phyloP scores from a whole-genome alignment of 2,888 invertebrate species.

The Caenorhabditis sp. region DNA sequence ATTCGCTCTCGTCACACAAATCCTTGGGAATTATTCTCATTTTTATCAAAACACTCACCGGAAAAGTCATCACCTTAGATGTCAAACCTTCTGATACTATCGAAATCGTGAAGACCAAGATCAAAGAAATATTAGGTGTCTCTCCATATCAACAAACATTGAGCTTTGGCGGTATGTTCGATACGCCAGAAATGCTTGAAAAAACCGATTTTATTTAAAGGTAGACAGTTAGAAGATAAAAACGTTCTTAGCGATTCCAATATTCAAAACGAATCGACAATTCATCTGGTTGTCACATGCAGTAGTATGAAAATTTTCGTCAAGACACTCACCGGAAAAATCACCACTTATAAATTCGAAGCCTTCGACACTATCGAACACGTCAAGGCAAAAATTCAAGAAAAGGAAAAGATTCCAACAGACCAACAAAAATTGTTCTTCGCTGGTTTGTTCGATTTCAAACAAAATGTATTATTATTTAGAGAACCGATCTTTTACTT shows the following conservation, averaged over 20 bases:
- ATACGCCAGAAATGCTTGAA: background rate
- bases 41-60: constrained; percentile 86
- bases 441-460: too few species aligned
- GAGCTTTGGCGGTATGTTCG: constrained; percentile 75
- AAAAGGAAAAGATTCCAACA: constrained; percentile 59
- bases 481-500: too few species aligned
- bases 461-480: too few species aligned
- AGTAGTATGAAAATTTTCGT: constrained; percentile 89
- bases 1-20: too few species aligned
- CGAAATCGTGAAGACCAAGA: too few species aligned
- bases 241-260: constrained; percentile 62
- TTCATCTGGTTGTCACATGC: constrained; percentile 55
- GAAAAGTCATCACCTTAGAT: constrained; percentile 88
- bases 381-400: constrained; percentile 58
- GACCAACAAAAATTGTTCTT: constrained; percentile 57
- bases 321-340: constrained; percentile 86
- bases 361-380: constrained; percentile 58
- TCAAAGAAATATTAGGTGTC: constrained; percentile 39
- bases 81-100: too few species aligned
- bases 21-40: constrained; percentile 81
- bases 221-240: constrained; percentile 78
- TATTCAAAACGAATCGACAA: constrained; percentile 58
- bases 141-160: constrained; percentile 48
- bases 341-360: constrained; percentile 75
- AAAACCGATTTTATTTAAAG: constrained; percentile 14